Evolutionary conservation across 1,140 invertebrate species (phyloP), one percentile per base, ranked within the genome.

Genomic region (Sitophilus oryzae): DNA sequence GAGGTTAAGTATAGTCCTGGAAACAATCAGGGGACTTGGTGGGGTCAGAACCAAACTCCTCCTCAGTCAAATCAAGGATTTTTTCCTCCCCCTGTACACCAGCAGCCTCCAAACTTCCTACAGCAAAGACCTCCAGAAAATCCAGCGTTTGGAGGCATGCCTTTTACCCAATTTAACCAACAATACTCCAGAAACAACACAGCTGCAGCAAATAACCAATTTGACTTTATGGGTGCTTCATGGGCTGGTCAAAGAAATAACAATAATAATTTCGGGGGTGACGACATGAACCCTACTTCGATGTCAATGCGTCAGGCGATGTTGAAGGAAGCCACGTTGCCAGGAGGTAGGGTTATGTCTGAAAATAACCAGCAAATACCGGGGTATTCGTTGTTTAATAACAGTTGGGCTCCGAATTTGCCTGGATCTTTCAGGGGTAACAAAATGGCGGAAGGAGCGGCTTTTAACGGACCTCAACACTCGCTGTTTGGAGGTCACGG

Each of bases 401-500:
- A 67, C 18, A 63, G 62, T 44, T 71, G 69, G 69, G 58, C 64
- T 15, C 67, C 69, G 21, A 67, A 59, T 54, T 43, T 71, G 23
- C 52, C 64, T 0, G 64, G 55, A n/a, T 66, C 65, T 30, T 50
- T 64, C 19, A 58, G 58, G 38, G 63, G 52, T 47, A 56, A 50
- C 14, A 57, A 59, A 18, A 44, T 50, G 3, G 16, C 48, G 4
- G 59, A 61, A 10, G 59, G 58, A 25, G 19, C 47, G 16, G 46
- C 42, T 6, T 48, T 58, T 25, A 60, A 49, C 15, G 47, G 58
- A 14, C 71, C 66, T 34, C 76, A 77, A 20, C 80, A 90, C 77
- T 87, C 86, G 1, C 71, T 91, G 10, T 91, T 88, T 84, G 84
- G 85, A 21, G 84, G 83, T 1, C 81, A 84, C 1, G 84, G 82